A percentile compares a stretch with the other conserved stretches of the same genome.
Evolutionary conservation across 2,888 invertebrate species (phyloP).

Genomic region (Thymelicus acteon): DNA sequence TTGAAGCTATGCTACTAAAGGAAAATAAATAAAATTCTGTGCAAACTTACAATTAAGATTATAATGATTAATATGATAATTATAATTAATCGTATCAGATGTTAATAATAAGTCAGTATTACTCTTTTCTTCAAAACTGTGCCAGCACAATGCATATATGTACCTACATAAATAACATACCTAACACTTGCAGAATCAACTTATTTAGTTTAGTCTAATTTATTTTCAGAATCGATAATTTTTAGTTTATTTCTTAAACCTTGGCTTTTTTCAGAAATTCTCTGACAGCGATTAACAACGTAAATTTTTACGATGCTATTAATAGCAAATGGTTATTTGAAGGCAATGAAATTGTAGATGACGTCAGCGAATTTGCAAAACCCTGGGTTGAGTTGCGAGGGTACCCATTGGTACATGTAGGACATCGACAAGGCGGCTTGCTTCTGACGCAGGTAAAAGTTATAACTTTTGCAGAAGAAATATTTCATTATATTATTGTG

Average conservation of each 20-base stretch:
- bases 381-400: conserved; percentile 62
- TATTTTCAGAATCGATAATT: background rate
- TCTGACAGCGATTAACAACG: conserved; percentile 54
- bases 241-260: background rate
- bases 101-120: too few species aligned
- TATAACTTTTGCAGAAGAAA: background rate
- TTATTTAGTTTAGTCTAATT: too few species aligned
- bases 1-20: too few species aligned
- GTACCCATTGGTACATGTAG: conserved; percentile 64
- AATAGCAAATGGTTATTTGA: conserved; percentile 52
- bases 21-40: too few species aligned
- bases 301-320: conserved; percentile 62
- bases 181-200: too few species aligned
- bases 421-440: conserved; percentile 57
- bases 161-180: too few species aligned
- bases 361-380: conserved; percentile 56
- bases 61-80: too few species aligned
- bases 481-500: background rate
- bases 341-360: conserved; percentile 47
- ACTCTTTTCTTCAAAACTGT: too few species aligned
- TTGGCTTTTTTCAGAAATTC: conserved; percentile 34
- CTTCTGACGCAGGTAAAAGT: conserved; percentile 62
- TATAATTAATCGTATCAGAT: too few species aligned
- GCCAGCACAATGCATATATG: too few species aligned
- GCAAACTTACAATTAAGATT: too few species aligned